These are phyloP conservation scores for Pterobdella sp. DNA, from an alignment of 2,888 invertebrate genomes.

Conservation along the genomic window DNA sequence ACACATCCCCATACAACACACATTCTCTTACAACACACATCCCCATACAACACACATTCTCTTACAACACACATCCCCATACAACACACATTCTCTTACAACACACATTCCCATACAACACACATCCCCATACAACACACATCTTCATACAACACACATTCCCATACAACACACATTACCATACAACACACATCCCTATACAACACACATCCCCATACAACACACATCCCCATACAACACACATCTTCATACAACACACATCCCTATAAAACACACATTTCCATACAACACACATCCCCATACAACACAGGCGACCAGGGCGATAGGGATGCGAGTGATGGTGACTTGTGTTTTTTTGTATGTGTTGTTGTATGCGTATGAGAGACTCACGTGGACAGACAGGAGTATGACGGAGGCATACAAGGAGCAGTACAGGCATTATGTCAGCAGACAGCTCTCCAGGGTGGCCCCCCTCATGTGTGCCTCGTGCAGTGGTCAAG, in stretches of 20 bases:
- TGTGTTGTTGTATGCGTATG: slow-evolving; percentile 84
- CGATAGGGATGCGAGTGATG: slow-evolving; percentile 94
- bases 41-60: too few species aligned
- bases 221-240: not conserved
- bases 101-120: too few species aligned
- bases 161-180: not conserved
- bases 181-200: not conserved
- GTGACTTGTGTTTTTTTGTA: slow-evolving; percentile 74
- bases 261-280: not conserved
- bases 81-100: too few species aligned
- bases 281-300: not conserved
- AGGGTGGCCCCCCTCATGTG: slow-evolving; percentile 92
- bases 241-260: not conserved
- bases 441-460: slow-evolving; percentile 54
- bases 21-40: too few species aligned
- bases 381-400: slow-evolving; percentile 93
- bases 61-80: too few species aligned
- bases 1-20: too few species aligned
- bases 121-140: too few species aligned
- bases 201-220: not conserved
- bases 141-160: slow-evolving; percentile 51
- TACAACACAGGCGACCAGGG: slow-evolving; percentile 70
- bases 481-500: slow-evolving; percentile 94
- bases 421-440: slow-evolving; percentile 72
- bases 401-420: slow-evolving; percentile 87